These are phyloP conservation scores for Anhinga rufa DNA, from an alignment of 2,113 vertebrate genomes.

Conservation along the genomic window DNA sequence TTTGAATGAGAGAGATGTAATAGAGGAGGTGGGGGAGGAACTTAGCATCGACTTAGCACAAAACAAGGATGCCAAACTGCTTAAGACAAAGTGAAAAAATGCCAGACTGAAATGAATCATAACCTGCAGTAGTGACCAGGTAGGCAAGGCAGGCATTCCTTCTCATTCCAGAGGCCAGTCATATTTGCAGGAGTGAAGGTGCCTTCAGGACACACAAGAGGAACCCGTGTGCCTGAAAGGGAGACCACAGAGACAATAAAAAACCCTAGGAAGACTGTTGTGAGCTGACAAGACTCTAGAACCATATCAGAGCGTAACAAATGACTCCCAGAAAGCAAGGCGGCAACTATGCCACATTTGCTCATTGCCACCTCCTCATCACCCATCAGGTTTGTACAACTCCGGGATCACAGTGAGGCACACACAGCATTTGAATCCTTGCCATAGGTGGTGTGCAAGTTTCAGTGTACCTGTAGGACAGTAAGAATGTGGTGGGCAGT, in stretches of 20 bases:
- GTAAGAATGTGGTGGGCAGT: constrained; percentile 84
- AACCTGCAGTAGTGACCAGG: constrained; percentile 88
- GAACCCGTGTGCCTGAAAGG: constrained; percentile 76
- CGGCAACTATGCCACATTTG: background rate
- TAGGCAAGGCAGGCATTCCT: constrained; percentile 82
- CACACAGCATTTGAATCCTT: background rate
- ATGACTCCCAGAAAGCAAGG: background rate
- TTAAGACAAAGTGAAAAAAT: background rate
- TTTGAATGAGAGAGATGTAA: background rate
- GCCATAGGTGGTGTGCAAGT: background rate
- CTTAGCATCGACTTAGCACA: fast-evolving
- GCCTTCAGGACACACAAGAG: constrained; percentile 82
- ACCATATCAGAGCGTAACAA: fast-evolving
- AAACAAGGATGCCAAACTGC: background rate
- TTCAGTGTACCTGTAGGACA: constrained; percentile 80
- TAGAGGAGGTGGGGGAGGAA: background rate
- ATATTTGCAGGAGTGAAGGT: constrained; percentile 76
- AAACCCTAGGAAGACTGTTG: background rate
- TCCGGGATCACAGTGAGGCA: background rate
- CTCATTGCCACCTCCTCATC: background rate
- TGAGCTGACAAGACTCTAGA: background rate
- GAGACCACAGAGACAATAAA: background rate
- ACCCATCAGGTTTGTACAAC: background rate
- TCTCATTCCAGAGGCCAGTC: constrained; percentile 76
- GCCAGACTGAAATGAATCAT: background rate